phyloP scores from a whole-genome alignment of 1,140 invertebrate species.

The Globodera rostochiensis region DNA sequence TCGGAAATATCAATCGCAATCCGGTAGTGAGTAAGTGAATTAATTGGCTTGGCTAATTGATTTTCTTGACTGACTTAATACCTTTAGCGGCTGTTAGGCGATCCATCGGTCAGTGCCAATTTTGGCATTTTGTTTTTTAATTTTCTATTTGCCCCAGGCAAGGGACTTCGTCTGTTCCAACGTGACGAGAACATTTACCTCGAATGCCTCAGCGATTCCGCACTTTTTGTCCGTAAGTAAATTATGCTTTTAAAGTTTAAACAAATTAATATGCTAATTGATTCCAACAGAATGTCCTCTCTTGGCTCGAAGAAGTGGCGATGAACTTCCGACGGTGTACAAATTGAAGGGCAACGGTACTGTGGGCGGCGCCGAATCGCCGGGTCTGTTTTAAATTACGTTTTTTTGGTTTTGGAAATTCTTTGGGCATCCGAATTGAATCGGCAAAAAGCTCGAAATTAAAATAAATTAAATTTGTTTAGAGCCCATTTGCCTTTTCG shows the following conservation, averaged over 20 bases:
- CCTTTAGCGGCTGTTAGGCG: slow-evolving; percentile 12
- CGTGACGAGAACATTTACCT: slow-evolving; percentile 21
- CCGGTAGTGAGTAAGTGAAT: slow-evolving; percentile 27
- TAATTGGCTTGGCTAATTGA: background rate
- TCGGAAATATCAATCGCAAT: slow-evolving; percentile 27
- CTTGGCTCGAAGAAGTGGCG: slow-evolving; percentile 20
- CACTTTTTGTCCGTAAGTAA: slow-evolving; percentile 26
- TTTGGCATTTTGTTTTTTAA: background rate
- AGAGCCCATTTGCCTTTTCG: slow-evolving; percentile 27
- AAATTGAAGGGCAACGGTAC: slow-evolving; percentile 1
- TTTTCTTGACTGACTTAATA: too few relatives aligned
- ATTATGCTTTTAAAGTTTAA: background rate
- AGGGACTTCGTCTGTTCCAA: slow-evolving; percentile 22
- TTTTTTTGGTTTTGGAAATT: too few relatives aligned
- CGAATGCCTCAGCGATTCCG: slow-evolving; percentile 27
- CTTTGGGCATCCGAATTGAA: background rate
- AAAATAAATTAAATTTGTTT: background rate
- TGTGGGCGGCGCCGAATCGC: background rate
- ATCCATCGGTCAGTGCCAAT: slow-evolving; percentile 9
- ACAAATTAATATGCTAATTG: background rate
- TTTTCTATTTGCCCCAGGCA: background rate
- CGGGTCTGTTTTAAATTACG: background rate
- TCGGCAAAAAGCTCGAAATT: background rate
- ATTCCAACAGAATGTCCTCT: slow-evolving; percentile 24
- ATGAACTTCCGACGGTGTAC: slow-evolving; percentile 21